Base-by-base conservation (phyloP, 2,797 vertebrate species). In the Dendrocincla tyrannina region DNA sequence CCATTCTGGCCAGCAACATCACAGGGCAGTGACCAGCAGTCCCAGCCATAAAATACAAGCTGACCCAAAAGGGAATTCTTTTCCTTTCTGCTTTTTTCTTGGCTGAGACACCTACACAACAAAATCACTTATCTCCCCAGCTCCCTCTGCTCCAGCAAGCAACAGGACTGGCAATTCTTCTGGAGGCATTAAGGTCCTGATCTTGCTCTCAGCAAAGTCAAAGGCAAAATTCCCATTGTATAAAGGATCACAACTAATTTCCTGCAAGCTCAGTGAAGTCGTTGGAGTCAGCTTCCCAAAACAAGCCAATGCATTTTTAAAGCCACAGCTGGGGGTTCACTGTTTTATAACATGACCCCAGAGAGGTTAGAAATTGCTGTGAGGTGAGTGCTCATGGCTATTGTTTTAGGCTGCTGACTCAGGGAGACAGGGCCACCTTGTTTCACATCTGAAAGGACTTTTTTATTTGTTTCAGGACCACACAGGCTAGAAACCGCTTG, bases 401-500 rank as follows among this genome's bases (percentile, higher is more conserved):
- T 94, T 96, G 94, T 95, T 88, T 73, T 69, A 87, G 88, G 85
- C 92, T 96, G 94, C 88, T 95, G 82, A 90, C 74, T 96, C 83
- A 89, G 88, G 82, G 87, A 86, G 69, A 95, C 84, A 89, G 62
- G 50, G 58, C 76, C 80, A 88, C 91, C 88, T 95, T 95, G 68
- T 90, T 94, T 88, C 10, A 2, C 58, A 72, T 92, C 49, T 89
- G 96, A 96, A 96, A 95, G 76, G 86, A 18, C 72, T 78, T 89
- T 82, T 88, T 63, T 73, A 55, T 91, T 91, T 88, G 82, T 90
- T 95, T 85, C 4, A 5, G 86, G 89, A 94, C 93, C 95, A 95
- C 85, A 94, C 89, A 96, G 60, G 56, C 73, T 91, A 90, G 85
- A 88, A 94, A 69, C 1, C 6, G 24, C 81, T 93, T 25, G 12